Percentiles rank a stretch among this genome's conserved stretches.
phyloP scores from a whole-genome alignment of 2,888 invertebrate genomes.

The Meiosimyza decipiens region DNA sequence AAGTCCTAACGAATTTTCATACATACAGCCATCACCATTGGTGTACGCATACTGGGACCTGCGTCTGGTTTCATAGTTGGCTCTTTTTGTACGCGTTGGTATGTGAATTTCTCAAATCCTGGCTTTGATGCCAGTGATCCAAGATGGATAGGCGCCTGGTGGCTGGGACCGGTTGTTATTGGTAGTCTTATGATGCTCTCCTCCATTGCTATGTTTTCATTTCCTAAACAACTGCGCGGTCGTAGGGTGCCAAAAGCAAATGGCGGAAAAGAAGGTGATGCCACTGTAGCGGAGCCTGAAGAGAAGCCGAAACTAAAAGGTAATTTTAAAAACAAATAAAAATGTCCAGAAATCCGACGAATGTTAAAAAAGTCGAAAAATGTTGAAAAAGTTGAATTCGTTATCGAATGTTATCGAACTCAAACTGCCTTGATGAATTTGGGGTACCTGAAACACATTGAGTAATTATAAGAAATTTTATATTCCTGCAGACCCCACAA shows the following conservation, averaged over 20 bases:
- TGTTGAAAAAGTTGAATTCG: no score
- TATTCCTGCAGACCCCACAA: no score
- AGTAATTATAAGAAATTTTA: no score
- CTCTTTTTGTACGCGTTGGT: constrained; percentile 87
- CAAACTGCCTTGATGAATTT: no score
- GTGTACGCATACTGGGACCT: constrained; percentile 89
- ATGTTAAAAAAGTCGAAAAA: no score
- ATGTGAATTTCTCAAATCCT: constrained; percentile 83
- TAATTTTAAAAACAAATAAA: constrained; percentile 51
- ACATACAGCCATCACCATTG: constrained; percentile 86
- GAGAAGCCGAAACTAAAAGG: constrained; percentile 75
- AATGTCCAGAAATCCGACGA: background rate
- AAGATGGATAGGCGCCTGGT: constrained; percentile 97
- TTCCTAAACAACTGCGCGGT: constrained; percentile 81
- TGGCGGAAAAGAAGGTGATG: constrained; percentile 1
- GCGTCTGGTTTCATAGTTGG: constrained; percentile 91
- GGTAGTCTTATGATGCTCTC: constrained; percentile 85
- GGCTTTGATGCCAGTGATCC: constrained; percentile 84
- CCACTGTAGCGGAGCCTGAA: constrained; percentile 60
- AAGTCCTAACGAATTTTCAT: constrained; percentile 1
- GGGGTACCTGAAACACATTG: no score
- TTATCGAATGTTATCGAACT: no score
- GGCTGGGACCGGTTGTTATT: constrained; percentile 88
- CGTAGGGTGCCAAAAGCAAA: constrained; percentile 58
- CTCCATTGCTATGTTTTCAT: constrained; percentile 89